These are phyloP conservation scores for Lophura nycthemera DNA, from an alignment of 2,113 vertebrate genomes.

Conservation along the genomic window DNA sequence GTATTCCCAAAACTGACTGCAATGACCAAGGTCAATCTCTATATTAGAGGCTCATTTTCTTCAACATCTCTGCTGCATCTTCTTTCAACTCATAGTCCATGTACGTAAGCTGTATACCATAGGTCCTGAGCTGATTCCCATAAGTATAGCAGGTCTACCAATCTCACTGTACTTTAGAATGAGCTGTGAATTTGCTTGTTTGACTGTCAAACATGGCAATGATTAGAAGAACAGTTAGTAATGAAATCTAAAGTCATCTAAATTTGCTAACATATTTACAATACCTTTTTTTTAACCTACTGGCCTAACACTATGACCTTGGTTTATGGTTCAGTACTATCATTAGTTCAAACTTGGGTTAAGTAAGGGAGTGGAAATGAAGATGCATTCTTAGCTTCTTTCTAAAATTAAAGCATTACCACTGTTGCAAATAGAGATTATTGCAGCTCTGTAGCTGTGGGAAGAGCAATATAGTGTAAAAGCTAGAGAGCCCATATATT, in stretches of 20 bases:
- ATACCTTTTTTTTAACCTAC: not conserved
- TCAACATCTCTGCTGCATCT: not conserved
- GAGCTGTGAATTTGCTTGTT: not conserved
- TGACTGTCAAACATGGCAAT: not conserved
- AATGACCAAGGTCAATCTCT: not conserved
- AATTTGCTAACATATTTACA: not conserved
- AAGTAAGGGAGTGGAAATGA: not conserved
- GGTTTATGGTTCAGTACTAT: not conserved
- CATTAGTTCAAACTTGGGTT: not conserved
- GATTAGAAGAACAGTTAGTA: not conserved
- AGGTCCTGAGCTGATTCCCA: not conserved
- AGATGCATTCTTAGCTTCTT: not conserved
- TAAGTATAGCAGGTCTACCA: not conserved
- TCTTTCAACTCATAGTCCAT: not conserved
- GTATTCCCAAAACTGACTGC: not conserved
- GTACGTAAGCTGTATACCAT: rapidly evolving
- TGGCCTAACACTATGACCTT: not conserved
- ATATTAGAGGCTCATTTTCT: not conserved
- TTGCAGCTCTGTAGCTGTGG: not conserved
- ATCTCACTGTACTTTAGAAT: not conserved
- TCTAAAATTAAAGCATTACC: slow-evolving; percentile 47
- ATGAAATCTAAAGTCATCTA: not conserved
- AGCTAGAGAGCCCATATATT: slow-evolving; percentile 24
- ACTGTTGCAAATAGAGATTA: slow-evolving; percentile 9
- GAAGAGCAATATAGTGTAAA: slow-evolving; percentile 38